phyloP scores from a whole-genome alignment of 2,797 vertebrate genomes.

The Trematomus bernacchii region DNA sequence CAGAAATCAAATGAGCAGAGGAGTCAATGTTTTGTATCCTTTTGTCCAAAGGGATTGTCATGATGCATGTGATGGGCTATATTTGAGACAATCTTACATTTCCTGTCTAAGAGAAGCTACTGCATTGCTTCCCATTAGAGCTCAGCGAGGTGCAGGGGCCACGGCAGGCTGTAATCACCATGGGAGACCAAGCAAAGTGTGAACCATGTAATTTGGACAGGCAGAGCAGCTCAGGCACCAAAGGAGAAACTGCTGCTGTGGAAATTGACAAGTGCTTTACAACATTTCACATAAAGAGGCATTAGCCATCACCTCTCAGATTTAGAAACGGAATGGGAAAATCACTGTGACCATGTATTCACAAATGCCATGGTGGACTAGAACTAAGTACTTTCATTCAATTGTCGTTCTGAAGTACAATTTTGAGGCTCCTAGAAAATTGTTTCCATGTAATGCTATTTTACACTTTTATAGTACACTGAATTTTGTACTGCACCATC shows the following conservation, averaged over 20 bases:
- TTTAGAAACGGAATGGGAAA: neutral
- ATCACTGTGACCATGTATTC: conserved; percentile 15
- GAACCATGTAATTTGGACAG: conserved; percentile 55
- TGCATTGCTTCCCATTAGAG: conserved; percentile 36
- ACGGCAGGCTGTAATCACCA: conserved; percentile 39
- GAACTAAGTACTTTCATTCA: conserved; percentile 6
- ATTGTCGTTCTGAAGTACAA: neutral
- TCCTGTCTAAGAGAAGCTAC: conserved; percentile 10
- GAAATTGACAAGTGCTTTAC: conserved; percentile 37
- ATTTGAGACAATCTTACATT: conserved; percentile 29
- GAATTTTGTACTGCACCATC: neutral
- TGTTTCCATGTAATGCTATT: neutral
- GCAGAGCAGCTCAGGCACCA: conserved; percentile 27
- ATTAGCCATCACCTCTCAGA: conserved; percentile 1
- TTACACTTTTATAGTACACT: neutral
- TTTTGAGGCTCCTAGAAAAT: neutral
- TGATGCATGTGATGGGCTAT: conserved; percentile 16
- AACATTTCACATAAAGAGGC: conserved; percentile 6
- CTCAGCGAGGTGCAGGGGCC: conserved; percentile 30
- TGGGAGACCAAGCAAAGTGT: conserved; percentile 36
- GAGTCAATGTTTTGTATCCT: conserved; percentile 22
- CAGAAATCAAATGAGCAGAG: conserved; percentile 25
- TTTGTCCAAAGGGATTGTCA: conserved; percentile 34
- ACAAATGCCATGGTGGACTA: conserved; percentile 1
- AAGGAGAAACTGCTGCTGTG: conserved; percentile 36